These are phyloP conservation scores for Corythaixoides concolor DNA, from an alignment of 2,113 vertebrate genomes.

Conservation along the genomic window DNA sequence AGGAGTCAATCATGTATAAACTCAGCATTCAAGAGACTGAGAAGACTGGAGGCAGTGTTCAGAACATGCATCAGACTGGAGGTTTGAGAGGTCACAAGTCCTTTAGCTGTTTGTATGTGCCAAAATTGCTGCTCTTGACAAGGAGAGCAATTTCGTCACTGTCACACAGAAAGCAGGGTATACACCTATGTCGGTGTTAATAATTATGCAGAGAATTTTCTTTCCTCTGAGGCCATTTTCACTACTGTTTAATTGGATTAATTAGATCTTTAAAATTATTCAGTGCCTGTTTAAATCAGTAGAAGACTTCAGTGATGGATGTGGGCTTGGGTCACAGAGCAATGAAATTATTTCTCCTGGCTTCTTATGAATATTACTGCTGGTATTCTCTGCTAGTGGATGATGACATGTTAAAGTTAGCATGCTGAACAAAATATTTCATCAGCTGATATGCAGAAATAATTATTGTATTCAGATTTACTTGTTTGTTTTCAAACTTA, in stretches of 20 bases:
- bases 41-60: not conserved
- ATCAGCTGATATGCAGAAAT: not conserved
- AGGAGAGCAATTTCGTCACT: not conserved
- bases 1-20: not conserved
- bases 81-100: not conserved
- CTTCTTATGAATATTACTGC: not conserved
- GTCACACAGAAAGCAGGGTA: not conserved
- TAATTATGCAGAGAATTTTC: not conserved
- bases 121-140: not conserved
- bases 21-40: not conserved
- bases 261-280: not conserved
- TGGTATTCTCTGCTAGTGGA: not conserved
- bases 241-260: not conserved
- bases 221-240: not conserved
- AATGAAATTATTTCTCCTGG: not conserved
- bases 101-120: not conserved
- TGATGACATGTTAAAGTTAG: not conserved
- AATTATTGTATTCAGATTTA: not conserved
- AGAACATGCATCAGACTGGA: not conserved
- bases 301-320: not conserved
- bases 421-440: not conserved
- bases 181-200: not conserved
- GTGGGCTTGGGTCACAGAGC: not conserved
- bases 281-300: not conserved
- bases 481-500: not conserved